phyloP scores from a whole-genome alignment of 2,888 invertebrate genomes.

The Ennomos fuscantarius region DNA sequence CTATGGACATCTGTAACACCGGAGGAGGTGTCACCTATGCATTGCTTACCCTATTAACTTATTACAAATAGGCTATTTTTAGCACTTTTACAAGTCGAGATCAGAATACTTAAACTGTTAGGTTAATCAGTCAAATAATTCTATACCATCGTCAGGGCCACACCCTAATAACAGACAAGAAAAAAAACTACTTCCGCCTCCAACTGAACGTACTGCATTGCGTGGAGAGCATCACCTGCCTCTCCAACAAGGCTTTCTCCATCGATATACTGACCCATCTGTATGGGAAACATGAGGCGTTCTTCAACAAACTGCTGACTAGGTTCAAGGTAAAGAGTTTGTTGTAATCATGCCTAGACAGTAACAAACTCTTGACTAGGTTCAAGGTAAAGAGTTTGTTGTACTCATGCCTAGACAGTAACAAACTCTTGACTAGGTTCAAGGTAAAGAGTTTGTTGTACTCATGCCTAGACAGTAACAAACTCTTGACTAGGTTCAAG shows the following conservation, averaged over 20 bases:
- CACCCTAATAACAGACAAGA: slow-evolving; percentile 83
- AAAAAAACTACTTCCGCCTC: slow-evolving; percentile 86
- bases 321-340: slow-evolving; percentile 81
- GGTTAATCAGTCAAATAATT: too few species aligned
- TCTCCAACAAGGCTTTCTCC: slow-evolving; percentile 83
- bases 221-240: slow-evolving; percentile 86
- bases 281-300: slow-evolving; percentile 90
- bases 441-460: slow-evolving; percentile 62
- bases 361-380: slow-evolving; percentile 86
- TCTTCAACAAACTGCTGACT: slow-evolving; percentile 87
- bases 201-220: slow-evolving; percentile 83
- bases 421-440: slow-evolving; percentile 87
- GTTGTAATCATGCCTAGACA: too few species aligned
- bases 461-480: slow-evolving; percentile 77
- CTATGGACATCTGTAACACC: too few species aligned
- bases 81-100: too few species aligned
- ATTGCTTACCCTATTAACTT: too few species aligned
- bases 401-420: slow-evolving; percentile 50
- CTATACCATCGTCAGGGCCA: slow-evolving; percentile 75
- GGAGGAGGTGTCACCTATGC: too few species aligned
- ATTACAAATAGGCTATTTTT: too few species aligned
- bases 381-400: slow-evolving; percentile 75
- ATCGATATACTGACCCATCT: slow-evolving; percentile 85
- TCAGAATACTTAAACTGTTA: too few species aligned
- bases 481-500: slow-evolving; percentile 86